A percentile compares a stretch with the other conserved stretches of the same genome.
Conservation (phyloP, 2,888 invertebrate species). For the Cerastis rubricosa region DNA sequence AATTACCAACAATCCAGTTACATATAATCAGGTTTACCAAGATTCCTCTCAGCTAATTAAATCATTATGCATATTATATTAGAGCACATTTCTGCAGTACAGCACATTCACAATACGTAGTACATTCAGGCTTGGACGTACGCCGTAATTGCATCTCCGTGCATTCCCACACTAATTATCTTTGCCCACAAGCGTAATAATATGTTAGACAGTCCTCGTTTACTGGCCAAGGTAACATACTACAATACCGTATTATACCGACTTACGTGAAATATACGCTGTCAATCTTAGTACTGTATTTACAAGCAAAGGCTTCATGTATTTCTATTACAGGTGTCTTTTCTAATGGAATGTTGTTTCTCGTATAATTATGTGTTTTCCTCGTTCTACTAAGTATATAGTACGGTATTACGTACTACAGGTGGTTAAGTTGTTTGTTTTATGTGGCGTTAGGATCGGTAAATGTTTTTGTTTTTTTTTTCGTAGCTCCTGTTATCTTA, state of each 20-base stretch:
- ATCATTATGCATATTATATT: constrained; percentile 40
- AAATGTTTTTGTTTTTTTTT: not conserved
- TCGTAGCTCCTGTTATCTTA: not conserved
- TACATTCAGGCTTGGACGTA: constrained; percentile 71
- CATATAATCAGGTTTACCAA: constrained; percentile 36
- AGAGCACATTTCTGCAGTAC: constrained; percentile 28
- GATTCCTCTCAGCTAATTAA: constrained; percentile 48
- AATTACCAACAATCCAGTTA: constrained; percentile 33
- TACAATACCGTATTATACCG: constrained; percentile 56
- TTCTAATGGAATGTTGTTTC: constrained; percentile 50
- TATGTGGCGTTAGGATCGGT: not conserved
- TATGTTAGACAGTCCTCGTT: constrained; percentile 74
- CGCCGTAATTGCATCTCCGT: constrained; percentile 83
- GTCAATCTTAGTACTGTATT: constrained; percentile 48
- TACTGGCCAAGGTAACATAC: constrained; percentile 78
- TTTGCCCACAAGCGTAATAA: constrained; percentile 83
- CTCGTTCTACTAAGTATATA: constrained; percentile 21
- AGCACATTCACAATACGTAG: constrained; percentile 63
- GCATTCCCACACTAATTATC: constrained; percentile 85
- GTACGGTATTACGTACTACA: constrained; percentile 1
- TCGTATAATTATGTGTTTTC: constrained; percentile 42
- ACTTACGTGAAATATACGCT: constrained; percentile 57
- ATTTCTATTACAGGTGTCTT: constrained; percentile 48
- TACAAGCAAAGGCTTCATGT: constrained; percentile 33
- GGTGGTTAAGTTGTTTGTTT: constrained; percentile 11